Evolutionary conservation across 2,797 vertebrate genomes (phyloP).

Genomic region (Ibycter americanus): DNA sequence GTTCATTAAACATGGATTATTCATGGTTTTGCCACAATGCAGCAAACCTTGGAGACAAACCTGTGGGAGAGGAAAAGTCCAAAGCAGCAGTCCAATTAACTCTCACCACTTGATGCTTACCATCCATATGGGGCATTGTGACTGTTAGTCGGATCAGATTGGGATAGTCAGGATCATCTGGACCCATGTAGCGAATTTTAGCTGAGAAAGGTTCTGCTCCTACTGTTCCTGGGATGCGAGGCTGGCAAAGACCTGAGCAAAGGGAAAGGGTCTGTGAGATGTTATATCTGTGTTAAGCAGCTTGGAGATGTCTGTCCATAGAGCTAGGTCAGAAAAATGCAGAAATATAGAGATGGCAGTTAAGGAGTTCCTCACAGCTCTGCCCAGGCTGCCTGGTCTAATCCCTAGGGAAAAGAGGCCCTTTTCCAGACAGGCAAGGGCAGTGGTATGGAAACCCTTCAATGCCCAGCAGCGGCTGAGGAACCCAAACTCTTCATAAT

Average conservation of each 20-base stretch:
- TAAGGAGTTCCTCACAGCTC: not conserved
- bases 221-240: slow-evolving; percentile 79
- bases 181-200: slow-evolving; percentile 83
- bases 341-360: fast-evolving
- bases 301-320: not conserved
- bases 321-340: not conserved
- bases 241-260: slow-evolving; percentile 83
- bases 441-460: not conserved
- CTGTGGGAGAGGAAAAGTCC: not conserved
- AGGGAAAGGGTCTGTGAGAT: not conserved
- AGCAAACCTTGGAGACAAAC: not conserved
- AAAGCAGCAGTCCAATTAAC: not conserved
- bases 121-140: slow-evolving; percentile 88
- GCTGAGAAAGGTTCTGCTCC: slow-evolving; percentile 88
- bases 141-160: slow-evolving; percentile 85
- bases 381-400: not conserved
- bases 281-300: not conserved
- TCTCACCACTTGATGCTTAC: slow-evolving; percentile 55
- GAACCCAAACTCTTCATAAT: not conserved
- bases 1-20: not conserved
- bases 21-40: not conserved
- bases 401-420: not conserved
- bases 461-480: not conserved
- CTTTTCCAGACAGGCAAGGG: not conserved
- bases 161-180: slow-evolving; percentile 84